Percentiles rank a stretch among this genome's conserved stretches.
Conservation (phyloP, 2,888 invertebrate genomes). For the Stratiomys singularior region DNA sequence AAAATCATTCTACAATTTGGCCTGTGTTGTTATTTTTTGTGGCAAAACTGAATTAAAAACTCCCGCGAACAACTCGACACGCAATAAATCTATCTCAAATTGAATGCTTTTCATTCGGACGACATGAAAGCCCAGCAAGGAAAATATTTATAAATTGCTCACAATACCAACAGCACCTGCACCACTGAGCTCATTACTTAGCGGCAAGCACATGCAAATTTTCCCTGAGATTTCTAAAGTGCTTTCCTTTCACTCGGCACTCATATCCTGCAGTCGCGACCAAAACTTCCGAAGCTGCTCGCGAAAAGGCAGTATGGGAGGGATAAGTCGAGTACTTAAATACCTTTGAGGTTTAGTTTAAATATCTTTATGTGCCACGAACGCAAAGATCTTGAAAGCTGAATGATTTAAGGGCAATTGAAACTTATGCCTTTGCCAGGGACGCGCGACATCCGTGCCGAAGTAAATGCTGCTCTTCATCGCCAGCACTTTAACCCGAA, state of each 20-base stretch:
- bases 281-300: background rate
- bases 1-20: too few species aligned
- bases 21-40: too few species aligned
- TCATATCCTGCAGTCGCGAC: background rate
- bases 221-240: background rate
- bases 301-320: background rate
- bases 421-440: slow-evolving; percentile 23
- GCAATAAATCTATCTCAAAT: too few species aligned
- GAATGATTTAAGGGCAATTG: slow-evolving; percentile 36
- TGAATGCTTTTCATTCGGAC: too few species aligned
- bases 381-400: slow-evolving; percentile 6
- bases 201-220: background rate
- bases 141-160: too few species aligned
- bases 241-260: background rate
- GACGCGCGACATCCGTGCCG: background rate
- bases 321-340: slow-evolving; percentile 6
- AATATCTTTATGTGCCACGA: background rate
- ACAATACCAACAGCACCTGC: too few species aligned
- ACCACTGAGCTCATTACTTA: background rate
- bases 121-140: too few species aligned
- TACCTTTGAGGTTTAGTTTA: slow-evolving; percentile 15
- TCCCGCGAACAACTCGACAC: too few species aligned
- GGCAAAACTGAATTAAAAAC: too few species aligned
- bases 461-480: slow-evolving; percentile 1
- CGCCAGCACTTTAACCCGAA: too few species aligned